These are phyloP conservation scores for Drosophila prolongata DNA, from an alignment of 2,888 invertebrate genomes.

Conservation along the genomic window DNA sequence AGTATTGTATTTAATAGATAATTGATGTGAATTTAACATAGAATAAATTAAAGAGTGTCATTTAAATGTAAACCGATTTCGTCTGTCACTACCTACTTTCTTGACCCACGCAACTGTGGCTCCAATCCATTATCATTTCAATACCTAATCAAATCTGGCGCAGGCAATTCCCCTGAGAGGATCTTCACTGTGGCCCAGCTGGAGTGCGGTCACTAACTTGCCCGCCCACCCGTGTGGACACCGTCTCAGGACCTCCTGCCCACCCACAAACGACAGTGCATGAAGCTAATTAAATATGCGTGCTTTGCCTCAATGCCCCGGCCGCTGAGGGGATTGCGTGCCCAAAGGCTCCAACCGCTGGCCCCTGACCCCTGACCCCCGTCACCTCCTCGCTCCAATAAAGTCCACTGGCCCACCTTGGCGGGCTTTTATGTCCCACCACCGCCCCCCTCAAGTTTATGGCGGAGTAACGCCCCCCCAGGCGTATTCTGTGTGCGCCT, in stretches of 20 bases:
- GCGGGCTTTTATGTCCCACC: conserved; percentile 16
- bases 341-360: conserved; percentile 22
- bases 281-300: conserved; percentile 58
- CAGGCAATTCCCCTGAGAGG: conserved; percentile 20
- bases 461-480: conserved; percentile 38
- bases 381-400: background rate
- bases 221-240: conserved; percentile 1
- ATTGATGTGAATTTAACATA: too few relatives aligned
- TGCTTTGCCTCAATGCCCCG: conserved; percentile 48
- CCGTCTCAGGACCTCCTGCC: conserved; percentile 5
- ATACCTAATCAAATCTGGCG: conserved; percentile 40
- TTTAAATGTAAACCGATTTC: background rate
- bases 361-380: background rate
- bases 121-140: conserved; percentile 30
- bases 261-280: conserved; percentile 34
- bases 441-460: conserved; percentile 1
- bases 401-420: conserved; percentile 22
- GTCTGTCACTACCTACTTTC: background rate
- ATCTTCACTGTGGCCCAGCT: conserved; percentile 32
- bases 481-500: conserved; percentile 37
- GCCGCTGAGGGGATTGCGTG: conserved; percentile 50
- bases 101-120: background rate
- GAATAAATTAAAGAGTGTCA: background rate
- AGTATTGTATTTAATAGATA: too few relatives aligned
- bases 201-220: conserved; percentile 39